Percentiles rank a stretch among this genome's conserved stretches.
phyloP scores from a whole-genome alignment of 30 jellyfish, hydroid and myxozoan genomes.

The Cassiopea xamachana region DNA sequence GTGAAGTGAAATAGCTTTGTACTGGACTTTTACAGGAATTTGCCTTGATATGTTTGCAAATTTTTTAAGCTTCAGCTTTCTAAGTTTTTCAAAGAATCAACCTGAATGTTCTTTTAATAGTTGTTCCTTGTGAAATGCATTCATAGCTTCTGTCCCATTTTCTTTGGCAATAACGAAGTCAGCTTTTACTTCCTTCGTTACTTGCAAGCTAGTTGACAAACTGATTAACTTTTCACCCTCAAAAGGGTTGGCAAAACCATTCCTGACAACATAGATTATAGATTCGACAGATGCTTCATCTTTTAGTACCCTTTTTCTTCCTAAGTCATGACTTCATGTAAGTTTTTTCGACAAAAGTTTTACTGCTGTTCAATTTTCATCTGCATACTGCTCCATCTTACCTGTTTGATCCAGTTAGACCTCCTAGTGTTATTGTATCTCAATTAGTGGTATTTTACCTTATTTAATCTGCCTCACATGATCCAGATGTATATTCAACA shows the following conservation, averaged over 20 bases:
- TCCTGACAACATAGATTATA: neutral
- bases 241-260: neutral
- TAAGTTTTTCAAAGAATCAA: conserved; percentile 28
- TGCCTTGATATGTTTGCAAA: too few species aligned
- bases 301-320: conserved; percentile 14
- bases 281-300: conserved; percentile 37
- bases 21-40: too few species aligned
- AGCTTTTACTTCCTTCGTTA: conserved; percentile 31
- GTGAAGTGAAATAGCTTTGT: too few species aligned
- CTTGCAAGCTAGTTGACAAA: conserved; percentile 37
- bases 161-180: conserved; percentile 32
- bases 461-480: conserved; percentile 53
- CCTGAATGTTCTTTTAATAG: conserved; percentile 13
- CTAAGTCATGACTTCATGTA: neutral
- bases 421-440: conserved; percentile 63
- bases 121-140: conserved; percentile 31
- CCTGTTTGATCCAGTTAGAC: conserved; percentile 4
- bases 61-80: conserved; percentile 14
- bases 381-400: conserved; percentile 27
- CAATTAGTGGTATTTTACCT: conserved; percentile 35
- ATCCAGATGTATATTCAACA: conserved; percentile 52
- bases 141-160: conserved; percentile 40
- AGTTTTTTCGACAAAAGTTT: neutral
- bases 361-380: conserved; percentile 26
- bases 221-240: too few species aligned